Base-by-base conservation (phyloP, 2,797 vertebrate species). In the Poecile montanus region DNA sequence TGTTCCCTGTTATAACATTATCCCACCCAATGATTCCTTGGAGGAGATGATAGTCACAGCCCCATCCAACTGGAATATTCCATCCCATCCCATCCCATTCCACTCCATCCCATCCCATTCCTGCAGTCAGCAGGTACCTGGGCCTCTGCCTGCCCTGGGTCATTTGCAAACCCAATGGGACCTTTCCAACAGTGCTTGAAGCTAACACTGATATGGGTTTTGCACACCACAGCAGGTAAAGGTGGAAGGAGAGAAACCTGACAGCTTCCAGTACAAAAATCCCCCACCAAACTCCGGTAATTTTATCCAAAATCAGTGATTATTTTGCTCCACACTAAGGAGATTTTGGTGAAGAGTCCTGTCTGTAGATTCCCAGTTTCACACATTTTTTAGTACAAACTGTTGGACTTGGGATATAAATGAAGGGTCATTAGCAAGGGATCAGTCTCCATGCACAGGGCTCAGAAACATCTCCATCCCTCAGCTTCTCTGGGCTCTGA, bases 1-100 rank as follows among this genome's bases (percentile, higher is more conserved):
- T 4, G 20, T 27, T 82, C 18, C 29, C 30, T 3, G 0, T 14
- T 12, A 11, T 1, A 40, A 40, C 36, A 22, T 2, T 19, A 25
- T 53, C 56, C 56, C 47, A 58, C 18, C n/a, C 45, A 3, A 9
- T 4, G 36, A 72, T 26, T 34, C 3, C 2, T 22, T 58, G 63
- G 45, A 62, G 29, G 4, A 40, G 25, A 23, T 42, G 22, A 58
- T 5, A 6, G 8, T 7, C 47, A 14, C 10, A 29, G 66, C 11
- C 10, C 44, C 9, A 8, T 70, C 42, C 71, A 77, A 9, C 8
- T 22, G 17, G 32, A 83, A 56, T 29, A 47, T 27, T 50, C 56
- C 18, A 53, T 38, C 4, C 75, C 40, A 77, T 30, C 7, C 38
- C 32, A 74, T 40, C 3, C 79, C 19, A 3, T 27, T 29, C 79